phyloP scores from a whole-genome alignment of 2,888 invertebrate species.

The Acleris emargana region DNA sequence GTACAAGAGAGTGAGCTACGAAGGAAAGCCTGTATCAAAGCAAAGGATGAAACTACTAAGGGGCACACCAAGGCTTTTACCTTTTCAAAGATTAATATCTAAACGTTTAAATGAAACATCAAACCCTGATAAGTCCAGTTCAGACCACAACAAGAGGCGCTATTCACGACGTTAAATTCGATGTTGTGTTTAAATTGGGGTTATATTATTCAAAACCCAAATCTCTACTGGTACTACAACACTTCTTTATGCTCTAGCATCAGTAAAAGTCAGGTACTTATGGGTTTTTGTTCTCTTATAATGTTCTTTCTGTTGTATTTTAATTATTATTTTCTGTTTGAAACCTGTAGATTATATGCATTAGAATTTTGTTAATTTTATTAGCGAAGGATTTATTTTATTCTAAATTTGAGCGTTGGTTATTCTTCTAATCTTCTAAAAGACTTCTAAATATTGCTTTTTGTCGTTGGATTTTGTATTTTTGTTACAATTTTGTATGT shows the following conservation, averaged over 20 bases:
- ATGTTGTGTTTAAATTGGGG: constrained; percentile 72
- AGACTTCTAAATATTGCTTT: constrained; percentile 64
- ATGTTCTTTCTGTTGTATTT: constrained; percentile 38
- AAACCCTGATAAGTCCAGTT: constrained; percentile 83
- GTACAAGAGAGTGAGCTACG: constrained; percentile 56
- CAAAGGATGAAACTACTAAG: constrained; percentile 59
- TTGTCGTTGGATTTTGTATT: constrained; percentile 59
- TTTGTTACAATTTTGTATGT: constrained; percentile 36
- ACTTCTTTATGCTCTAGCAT: constrained; percentile 4
- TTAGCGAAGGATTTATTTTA: constrained; percentile 58
- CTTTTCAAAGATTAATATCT: constrained; percentile 60
- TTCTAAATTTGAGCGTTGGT: constrained; percentile 73
- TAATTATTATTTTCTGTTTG: constrained; percentile 2
- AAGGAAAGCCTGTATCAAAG: constrained; percentile 54
- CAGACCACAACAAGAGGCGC: constrained; percentile 73
- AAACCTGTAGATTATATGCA: background rate
- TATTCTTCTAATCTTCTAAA: constrained; percentile 54
- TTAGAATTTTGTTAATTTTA: constrained; percentile 46
- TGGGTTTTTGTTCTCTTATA: constrained; percentile 51
- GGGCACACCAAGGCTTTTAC: constrained; percentile 54
- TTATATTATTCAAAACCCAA: constrained; percentile 29
- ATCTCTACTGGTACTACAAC: constrained; percentile 7
- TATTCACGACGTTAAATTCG: constrained; percentile 80
- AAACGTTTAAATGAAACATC: constrained; percentile 70
- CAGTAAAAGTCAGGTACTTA: constrained; percentile 5